These are phyloP conservation scores for Leptopterna dolabrata DNA, from an alignment of 2,888 invertebrate species.

Conservation along the genomic window DNA sequence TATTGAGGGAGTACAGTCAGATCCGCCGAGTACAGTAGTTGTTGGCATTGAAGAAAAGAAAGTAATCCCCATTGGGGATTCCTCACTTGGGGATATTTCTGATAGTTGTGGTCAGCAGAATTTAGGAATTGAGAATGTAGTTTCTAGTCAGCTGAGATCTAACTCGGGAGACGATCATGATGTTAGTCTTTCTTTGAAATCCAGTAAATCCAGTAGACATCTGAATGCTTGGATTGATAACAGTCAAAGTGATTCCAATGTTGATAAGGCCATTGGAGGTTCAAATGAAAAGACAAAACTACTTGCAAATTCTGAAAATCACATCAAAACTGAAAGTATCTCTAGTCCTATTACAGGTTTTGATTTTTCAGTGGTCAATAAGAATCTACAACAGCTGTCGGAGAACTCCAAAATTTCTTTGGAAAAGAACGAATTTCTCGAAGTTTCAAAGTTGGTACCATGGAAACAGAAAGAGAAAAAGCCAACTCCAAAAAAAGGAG, in stretches of 20 bases:
- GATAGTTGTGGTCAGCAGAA: too few relatives aligned
- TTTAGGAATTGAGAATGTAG: too few relatives aligned
- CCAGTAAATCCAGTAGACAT: background rate
- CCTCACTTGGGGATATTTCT: too few relatives aligned
- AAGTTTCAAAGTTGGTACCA: conserved; percentile 14
- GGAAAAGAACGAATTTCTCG: background rate
- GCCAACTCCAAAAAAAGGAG: background rate
- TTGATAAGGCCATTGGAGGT: background rate
- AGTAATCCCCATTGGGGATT: too few relatives aligned
- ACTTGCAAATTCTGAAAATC: background rate
- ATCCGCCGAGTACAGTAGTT: too few relatives aligned
- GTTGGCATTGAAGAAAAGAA: too few relatives aligned
- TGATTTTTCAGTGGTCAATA: background rate
- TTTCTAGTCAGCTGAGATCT: background rate
- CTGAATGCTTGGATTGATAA: background rate
- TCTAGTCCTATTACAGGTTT: background rate
- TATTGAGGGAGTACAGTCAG: too few relatives aligned
- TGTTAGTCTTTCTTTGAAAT: background rate
- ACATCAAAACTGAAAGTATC: background rate
- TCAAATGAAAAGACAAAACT: background rate
- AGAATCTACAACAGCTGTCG: background rate
- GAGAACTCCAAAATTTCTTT: background rate
- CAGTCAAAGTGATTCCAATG: background rate
- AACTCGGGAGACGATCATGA: background rate
- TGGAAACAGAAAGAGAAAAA: background rate